These are phyloP conservation scores for Microtus oregoni DNA, from an alignment of 2,113 vertebrate species.

Conservation along the genomic window DNA sequence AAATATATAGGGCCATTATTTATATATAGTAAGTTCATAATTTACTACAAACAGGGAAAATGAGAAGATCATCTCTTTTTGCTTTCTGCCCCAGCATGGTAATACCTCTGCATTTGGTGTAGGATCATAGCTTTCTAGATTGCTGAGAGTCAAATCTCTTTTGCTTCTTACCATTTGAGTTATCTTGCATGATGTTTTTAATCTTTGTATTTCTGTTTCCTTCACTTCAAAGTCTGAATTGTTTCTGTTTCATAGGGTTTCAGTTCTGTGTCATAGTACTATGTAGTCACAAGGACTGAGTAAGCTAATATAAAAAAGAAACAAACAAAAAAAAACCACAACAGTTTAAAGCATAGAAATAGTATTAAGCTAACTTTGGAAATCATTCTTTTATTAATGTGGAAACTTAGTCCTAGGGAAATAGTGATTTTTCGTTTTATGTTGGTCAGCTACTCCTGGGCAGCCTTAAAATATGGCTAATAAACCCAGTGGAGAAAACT, in stretches of 20 bases:
- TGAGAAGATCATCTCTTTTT: neutral
- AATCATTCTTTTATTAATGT: conserved; percentile 21
- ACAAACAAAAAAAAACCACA: too few species aligned
- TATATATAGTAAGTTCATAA: conserved; percentile 33
- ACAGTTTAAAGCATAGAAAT: conserved; percentile 14
- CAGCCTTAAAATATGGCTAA: neutral
- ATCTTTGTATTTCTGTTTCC: conserved; percentile 6
- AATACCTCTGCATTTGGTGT: conserved; percentile 6
- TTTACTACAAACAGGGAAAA: conserved; percentile 15
- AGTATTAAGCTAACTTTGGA: conserved; percentile 19
- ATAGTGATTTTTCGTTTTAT: neutral
- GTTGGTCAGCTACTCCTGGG: neutral
- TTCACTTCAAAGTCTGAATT: conserved; percentile 14
- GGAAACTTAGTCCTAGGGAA: conserved; percentile 7
- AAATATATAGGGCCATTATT: neutral
- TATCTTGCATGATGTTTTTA: neutral
- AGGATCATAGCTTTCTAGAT: neutral
- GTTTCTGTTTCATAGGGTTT: conserved; percentile 1
- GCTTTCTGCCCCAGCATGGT: neutral
- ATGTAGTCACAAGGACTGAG: neutral
- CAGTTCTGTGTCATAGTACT: neutral
- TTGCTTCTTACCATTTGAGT: neutral
- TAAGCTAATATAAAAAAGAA: neutral
- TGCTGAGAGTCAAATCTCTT: neutral
- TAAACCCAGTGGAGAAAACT: neutral